These are phyloP conservation scores for Julus scanicus DNA, from an alignment of 2,888 invertebrate genomes.

Conservation along the genomic window DNA sequence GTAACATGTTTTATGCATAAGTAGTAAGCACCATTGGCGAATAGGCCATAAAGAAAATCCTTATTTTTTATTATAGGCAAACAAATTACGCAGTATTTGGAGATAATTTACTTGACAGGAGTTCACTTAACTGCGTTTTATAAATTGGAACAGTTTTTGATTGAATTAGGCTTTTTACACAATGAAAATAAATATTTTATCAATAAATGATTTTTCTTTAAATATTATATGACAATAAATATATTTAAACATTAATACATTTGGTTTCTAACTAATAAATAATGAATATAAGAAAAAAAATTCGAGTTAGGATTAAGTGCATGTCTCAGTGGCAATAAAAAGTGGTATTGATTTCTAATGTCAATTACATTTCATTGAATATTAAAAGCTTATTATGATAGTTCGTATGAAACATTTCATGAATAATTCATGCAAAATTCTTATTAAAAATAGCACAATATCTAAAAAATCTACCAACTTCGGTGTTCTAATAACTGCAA, in stretches of 20 bases:
- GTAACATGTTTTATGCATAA: neutral
- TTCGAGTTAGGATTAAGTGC: too few relatives aligned
- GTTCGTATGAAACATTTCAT: too few relatives aligned
- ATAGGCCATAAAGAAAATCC: neutral
- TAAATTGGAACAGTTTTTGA: neutral
- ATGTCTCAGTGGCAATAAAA: too few relatives aligned
- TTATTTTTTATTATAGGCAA: neutral
- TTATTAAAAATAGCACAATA: too few relatives aligned
- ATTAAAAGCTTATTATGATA: too few relatives aligned
- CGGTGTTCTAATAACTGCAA: too few relatives aligned
- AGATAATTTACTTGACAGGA: neutral
- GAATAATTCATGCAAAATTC: too few relatives aligned
- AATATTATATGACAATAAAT: neutral
- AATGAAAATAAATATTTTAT: neutral
- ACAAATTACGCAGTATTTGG: neutral
- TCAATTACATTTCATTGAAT: too few relatives aligned
- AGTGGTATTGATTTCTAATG: too few relatives aligned
- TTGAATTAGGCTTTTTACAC: neutral
- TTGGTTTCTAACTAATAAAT: too few relatives aligned
- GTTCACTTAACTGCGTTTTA: neutral
- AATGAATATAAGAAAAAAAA: too few relatives aligned
- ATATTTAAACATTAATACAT: neutral
- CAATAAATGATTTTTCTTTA: neutral
- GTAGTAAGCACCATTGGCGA: neutral
- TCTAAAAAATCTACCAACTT: too few relatives aligned